Evolutionary conservation across 2,888 invertebrate genomes (phyloP).

Genomic region (Cantharis nigra): DNA sequence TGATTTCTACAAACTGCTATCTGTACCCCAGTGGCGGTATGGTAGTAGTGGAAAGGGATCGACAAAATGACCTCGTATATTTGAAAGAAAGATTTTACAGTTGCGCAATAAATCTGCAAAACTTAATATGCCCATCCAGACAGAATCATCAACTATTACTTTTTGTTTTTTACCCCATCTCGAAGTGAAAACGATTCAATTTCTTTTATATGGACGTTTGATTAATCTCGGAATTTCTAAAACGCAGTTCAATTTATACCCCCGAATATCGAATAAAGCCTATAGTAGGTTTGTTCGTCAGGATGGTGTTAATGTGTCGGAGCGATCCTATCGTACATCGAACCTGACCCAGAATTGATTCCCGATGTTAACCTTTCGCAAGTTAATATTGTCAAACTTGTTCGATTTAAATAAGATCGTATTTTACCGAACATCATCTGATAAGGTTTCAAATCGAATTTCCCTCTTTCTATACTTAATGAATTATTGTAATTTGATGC

Average conservation of each 20-base stretch:
- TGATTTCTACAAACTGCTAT: conserved; percentile 51
- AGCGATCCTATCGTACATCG: conserved; percentile 40
- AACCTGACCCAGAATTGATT: conserved; percentile 47
- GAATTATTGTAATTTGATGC: conserved; percentile 53
- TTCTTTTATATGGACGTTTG: conserved; percentile 21
- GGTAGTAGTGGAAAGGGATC: conserved; percentile 15
- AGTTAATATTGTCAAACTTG: conserved; percentile 42
- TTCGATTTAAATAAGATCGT: conserved; percentile 36
- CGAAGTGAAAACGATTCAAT: not conserved
- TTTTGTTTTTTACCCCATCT: conserved; percentile 11
- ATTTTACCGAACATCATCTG: conserved; percentile 41
- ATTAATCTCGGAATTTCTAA: conserved; percentile 27
- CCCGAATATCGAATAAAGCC: conserved; percentile 28
- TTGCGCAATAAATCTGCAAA: conserved; percentile 38
- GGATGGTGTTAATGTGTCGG: conserved; percentile 45
- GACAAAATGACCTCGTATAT: conserved; percentile 47
- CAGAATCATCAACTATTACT: not conserved
- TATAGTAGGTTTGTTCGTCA: conserved; percentile 30
- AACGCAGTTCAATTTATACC: conserved; percentile 24
- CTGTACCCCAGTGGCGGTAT: conserved; percentile 29
- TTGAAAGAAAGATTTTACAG: conserved; percentile 41
- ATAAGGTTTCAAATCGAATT: conserved; percentile 46
- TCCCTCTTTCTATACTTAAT: conserved; percentile 47
- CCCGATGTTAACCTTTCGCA: conserved; percentile 44
- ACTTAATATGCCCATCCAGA: conserved; percentile 34